Evolutionary conservation across 2,888 invertebrate species (phyloP).

Genomic region (Oconnorella tubifera): DNA sequence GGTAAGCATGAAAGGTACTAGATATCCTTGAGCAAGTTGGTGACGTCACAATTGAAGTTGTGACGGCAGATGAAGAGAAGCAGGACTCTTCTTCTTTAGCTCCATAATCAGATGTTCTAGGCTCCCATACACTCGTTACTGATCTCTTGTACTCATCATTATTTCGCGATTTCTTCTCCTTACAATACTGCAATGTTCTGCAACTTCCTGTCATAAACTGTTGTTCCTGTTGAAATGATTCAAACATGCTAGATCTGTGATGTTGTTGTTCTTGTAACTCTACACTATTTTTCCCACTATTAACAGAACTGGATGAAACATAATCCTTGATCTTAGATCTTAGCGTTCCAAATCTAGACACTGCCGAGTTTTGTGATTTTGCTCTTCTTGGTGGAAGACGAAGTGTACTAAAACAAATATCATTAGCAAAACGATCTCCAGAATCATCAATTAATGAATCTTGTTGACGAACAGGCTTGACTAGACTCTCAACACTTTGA

Average conservation of each 20-base stretch:
- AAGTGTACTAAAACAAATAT: background rate
- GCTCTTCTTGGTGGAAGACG: background rate
- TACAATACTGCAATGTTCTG: background rate
- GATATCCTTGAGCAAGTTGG: background rate
- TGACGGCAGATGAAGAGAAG: no score
- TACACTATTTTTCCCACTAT: background rate
- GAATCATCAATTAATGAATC: background rate
- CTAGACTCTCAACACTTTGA: background rate
- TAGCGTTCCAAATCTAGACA: background rate
- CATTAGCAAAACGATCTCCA: background rate
- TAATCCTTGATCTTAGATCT: background rate
- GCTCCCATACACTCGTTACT: background rate
- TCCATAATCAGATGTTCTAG: background rate
- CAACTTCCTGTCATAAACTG: background rate
- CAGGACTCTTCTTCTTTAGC: no score
- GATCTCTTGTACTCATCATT: no score
- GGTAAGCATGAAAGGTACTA: conserved; percentile 6
- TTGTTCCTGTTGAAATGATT: background rate
- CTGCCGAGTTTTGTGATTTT: background rate
- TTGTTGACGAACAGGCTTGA: background rate
- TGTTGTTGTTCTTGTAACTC: no score
- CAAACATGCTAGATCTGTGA: no score
- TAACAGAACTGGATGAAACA: background rate
- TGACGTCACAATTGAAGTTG: conserved; percentile 1
- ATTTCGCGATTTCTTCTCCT: background rate